Conservation (phyloP, 2,113 vertebrate genomes). For the Casuarius casuarius region DNA sequence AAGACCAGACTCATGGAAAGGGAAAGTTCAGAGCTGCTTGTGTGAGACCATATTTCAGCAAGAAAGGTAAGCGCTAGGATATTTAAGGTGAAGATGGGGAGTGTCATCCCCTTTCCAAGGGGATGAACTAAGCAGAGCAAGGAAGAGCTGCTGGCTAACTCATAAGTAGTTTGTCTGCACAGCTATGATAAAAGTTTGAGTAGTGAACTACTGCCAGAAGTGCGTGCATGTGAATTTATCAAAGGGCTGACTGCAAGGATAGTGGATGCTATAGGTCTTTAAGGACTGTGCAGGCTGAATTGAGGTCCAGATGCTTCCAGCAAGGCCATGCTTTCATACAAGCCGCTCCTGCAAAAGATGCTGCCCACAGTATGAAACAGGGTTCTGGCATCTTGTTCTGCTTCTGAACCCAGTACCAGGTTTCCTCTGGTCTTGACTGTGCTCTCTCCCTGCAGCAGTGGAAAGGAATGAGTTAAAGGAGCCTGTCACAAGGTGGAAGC, state of each 20-base stretch:
- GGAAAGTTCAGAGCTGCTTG: not conserved
- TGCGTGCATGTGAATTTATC: rapidly evolving
- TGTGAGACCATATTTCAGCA: rapidly evolving
- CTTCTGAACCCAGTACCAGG: not conserved
- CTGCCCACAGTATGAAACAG: not conserved
- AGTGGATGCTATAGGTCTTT: not conserved
- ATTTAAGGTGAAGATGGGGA: not conserved
- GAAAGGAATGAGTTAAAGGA: not conserved
- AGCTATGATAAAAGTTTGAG: not conserved
- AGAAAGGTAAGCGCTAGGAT: not conserved
- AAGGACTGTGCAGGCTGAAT: not conserved
- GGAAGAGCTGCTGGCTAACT: no score
- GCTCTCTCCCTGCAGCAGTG: rapidly evolving
- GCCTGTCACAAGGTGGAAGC: conserved; percentile 12
- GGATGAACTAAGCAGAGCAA: not conserved
- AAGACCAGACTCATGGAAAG: not conserved
- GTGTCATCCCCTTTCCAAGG: no score
- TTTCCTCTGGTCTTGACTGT: not conserved
- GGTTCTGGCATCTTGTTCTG: not conserved
- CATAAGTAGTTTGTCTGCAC: not conserved
- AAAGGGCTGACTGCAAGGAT: not conserved
- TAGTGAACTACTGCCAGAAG: not conserved
- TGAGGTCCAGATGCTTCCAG: no score
- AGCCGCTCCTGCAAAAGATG: not conserved
- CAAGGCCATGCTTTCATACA: not conserved